Conservation (phyloP, 1,140 invertebrate species). For the Papilio glaucus region DNA sequence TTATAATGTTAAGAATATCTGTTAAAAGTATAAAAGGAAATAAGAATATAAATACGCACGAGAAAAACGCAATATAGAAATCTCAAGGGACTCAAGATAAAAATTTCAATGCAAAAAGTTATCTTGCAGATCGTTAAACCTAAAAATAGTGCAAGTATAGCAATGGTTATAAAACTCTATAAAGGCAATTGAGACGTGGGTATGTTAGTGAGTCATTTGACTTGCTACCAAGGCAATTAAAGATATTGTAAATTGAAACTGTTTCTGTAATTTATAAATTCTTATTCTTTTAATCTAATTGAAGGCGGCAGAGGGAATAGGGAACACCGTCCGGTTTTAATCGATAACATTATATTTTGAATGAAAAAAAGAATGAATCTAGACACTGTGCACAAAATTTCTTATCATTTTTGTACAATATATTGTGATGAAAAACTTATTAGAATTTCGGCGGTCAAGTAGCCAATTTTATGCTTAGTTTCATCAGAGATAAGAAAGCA, state of each 20-base stretch:
- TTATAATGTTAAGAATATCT: not conserved
- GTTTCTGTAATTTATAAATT: no score
- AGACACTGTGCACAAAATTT: no score
- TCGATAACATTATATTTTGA: no score
- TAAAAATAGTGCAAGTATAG: slow-evolving; percentile 15
- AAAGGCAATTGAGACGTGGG: slow-evolving; percentile 1
- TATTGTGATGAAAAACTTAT: no score
- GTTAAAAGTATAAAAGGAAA: not conserved
- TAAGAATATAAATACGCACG: not conserved
- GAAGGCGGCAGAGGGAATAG: no score
- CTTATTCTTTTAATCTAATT: no score
- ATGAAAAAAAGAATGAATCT: no score
- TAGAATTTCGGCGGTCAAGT: no score
- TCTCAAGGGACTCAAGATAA: slow-evolving; percentile 19
- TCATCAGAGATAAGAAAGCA: no score
- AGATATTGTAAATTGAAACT: not conserved
- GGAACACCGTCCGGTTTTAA: no score
- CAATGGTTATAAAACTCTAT: slow-evolving; percentile 31
- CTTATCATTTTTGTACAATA: no score
- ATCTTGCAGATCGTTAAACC: slow-evolving; percentile 15
- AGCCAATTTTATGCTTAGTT: no score
- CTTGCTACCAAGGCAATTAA: not conserved
- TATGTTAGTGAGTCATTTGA: slow-evolving; percentile 13
- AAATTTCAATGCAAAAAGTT: slow-evolving; percentile 24
- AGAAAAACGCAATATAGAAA: slow-evolving; percentile 18